Conservation (phyloP, 2,888 invertebrate genomes). For the Calameuta pallipes region DNA sequence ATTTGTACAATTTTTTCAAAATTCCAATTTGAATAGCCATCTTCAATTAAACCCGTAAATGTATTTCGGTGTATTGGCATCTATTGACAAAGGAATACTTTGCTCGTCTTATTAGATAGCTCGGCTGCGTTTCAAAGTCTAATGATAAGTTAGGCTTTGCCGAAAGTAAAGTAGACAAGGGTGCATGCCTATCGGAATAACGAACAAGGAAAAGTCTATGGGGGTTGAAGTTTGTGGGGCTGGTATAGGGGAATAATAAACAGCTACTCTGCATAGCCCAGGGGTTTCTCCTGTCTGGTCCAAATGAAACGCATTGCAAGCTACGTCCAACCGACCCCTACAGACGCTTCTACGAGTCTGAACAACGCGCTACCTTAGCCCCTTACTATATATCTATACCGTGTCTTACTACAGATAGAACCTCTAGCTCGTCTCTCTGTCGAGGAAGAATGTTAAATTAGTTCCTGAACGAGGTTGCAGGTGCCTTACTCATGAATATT, state of each 20-base stretch:
- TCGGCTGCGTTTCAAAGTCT: background rate
- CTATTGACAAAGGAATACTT: background rate
- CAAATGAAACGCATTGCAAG: constrained; percentile 7
- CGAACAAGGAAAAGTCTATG: background rate
- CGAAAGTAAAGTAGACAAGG: background rate
- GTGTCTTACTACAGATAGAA: constrained; percentile 8
- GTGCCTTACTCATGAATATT: constrained; percentile 15
- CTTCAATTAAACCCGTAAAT: background rate
- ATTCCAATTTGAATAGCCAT: background rate
- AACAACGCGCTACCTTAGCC: constrained; percentile 4
- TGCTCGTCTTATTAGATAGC: background rate
- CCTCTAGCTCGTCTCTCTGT: constrained; percentile 14
- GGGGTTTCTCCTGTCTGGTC: constrained; percentile 15
- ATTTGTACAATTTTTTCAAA: background rate
- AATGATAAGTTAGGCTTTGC: background rate
- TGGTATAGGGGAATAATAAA: constrained; percentile 15
- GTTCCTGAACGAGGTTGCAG: constrained; percentile 17
- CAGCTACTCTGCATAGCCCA: constrained; percentile 24
- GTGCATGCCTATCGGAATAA: background rate
- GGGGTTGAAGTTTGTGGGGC: background rate
- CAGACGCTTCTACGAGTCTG: constrained; percentile 1
- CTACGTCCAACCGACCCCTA: background rate
- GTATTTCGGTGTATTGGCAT: background rate
- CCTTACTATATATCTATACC: background rate
- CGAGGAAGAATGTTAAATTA: constrained; percentile 23